Percentiles rank a stretch among this genome's conserved stretches.
Evolutionary conservation across 1,140 invertebrate species (phyloP).

Genomic region (Grapholita molesta): DNA sequence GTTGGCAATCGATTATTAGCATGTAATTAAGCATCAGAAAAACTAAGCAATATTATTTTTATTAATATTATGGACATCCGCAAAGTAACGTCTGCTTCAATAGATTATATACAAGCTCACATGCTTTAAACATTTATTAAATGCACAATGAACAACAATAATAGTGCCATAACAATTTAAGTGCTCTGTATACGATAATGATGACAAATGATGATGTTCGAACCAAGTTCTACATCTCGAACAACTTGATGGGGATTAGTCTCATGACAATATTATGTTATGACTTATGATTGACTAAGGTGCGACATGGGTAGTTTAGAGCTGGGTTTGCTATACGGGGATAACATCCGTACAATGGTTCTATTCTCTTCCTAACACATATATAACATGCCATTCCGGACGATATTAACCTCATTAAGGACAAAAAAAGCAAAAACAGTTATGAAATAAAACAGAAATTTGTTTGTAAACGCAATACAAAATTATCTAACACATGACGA

Average conservation of each 20-base stretch:
- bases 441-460: neutral
- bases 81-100: too few species aligned
- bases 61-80: too few species aligned
- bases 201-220: slow-evolving; percentile 29
- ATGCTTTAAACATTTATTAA: slow-evolving; percentile 34
- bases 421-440: slow-evolving; percentile 24
- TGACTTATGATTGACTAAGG: neutral
- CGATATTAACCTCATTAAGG: slow-evolving; percentile 26
- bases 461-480: neutral
- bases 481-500: slow-evolving; percentile 31
- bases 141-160: slow-evolving; percentile 21
- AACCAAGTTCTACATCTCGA: neutral
- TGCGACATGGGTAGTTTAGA: neutral
- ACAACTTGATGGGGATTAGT: neutral
- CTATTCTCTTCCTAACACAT: slow-evolving; percentile 49
- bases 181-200: slow-evolving; percentile 20
- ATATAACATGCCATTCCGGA: slow-evolving; percentile 62
- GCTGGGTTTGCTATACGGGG: neutral
- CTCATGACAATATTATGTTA: neutral
- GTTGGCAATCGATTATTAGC: too few species aligned
- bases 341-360: neutral
- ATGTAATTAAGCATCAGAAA: too few species aligned
- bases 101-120: too few species aligned
- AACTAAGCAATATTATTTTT: too few species aligned
- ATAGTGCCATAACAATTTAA: slow-evolving; percentile 28